Evolutionary conservation across 1,140 invertebrate genomes (phyloP), one percentile per base, ranked within the genome.

Genomic region (Antheraea mylitta): DNA sequence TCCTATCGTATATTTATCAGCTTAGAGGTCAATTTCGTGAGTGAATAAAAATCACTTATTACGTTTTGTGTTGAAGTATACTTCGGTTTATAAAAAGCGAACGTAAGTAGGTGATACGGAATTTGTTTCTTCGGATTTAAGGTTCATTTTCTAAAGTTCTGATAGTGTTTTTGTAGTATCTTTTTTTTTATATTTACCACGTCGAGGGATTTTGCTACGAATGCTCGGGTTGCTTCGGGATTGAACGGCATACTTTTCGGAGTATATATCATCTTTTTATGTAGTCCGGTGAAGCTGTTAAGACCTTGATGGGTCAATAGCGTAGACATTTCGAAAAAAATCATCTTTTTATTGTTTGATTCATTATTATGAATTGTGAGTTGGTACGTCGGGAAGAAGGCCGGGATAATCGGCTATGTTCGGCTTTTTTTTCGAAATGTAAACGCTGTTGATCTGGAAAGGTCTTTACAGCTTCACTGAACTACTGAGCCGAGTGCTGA

Each of bases 121-220:
- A 36, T 68, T 75, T 79, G 74, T 62, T 0, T 0, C 5, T 0
- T 13, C 4, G 1, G 0, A 0, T 18, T 45, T 78, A 85, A 67
- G 66, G 75, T 72, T 73, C 30, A 22, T n/a, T 77, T 71, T 82
- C 13, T 18, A 8, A 22, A 22, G 8, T 18, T 63, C 16, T 8
- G 8, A 16, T 48, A 4, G 7, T 11, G 22, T 53, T 18, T 18
- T 65, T 65, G 19, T 18, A 48, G 59, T 61, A 66, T 80, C 87
- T 89, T 90, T 90, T 90, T 89, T 89, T 90, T 90, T 90, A 85
- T 82, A 82, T 81, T 75, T 85, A 82, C 86, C 83, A 76, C 71
- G 60, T 72, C 71, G 75, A 77, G 80, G 82, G 85, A 86, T 87
- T 87, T 81, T 80, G 70, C 73, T 74, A 75, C 74, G 75, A 82